Evolutionary conservation across 2,797 vertebrate species (phyloP), one percentile per base, ranked within the genome.

Genomic region (Taeniopygia guttata): DNA sequence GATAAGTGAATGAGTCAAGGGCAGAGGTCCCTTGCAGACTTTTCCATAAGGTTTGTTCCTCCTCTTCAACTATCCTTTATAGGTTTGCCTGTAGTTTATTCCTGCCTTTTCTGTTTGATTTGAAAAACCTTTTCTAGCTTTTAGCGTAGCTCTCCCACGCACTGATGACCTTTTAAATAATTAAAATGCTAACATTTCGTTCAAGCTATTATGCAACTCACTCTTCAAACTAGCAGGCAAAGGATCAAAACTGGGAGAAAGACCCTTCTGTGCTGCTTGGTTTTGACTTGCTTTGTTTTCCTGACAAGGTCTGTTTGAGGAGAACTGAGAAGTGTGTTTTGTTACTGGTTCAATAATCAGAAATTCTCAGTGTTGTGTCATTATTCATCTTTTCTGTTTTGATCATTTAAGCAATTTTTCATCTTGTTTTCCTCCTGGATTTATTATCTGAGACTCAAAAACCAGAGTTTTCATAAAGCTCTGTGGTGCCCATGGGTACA

Each of bases 401-500:
- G 87, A 95, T 95, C 77, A 94, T 89, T 96, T 94, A 89, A 85
- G 62, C 88, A 93, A 90, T 95, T 95, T 89, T 94, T 89, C 77
- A 63, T 80, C 69, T 85, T 94, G 40, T 79, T 92, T 93, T 86
- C 49, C 63, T 91, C 68, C 52, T 84, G 82, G 89, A 84, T 95
- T 82, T 86, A 74, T 87, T 94, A 90, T 80, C 77, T 95, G 93
- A 91, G 93, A 88, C 3, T 16, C 38, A 94, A 63, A 77, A 93
- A 78, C 74, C 21, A 59, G 43, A 62, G 60, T 73, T 80, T 90
- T 90, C 51, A 73, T 25, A 91, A 87, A 90, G 74, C 34, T 86
- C n/a, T 94, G 74, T 81, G 42, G 70, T 87, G 87, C 89, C 85
- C 70, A 40, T 79, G 83, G 89, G 49, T 76, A 38, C 66, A 64